Conservation (phyloP, 2,797 vertebrate genomes). For the Malurus leucopterus region DNA sequence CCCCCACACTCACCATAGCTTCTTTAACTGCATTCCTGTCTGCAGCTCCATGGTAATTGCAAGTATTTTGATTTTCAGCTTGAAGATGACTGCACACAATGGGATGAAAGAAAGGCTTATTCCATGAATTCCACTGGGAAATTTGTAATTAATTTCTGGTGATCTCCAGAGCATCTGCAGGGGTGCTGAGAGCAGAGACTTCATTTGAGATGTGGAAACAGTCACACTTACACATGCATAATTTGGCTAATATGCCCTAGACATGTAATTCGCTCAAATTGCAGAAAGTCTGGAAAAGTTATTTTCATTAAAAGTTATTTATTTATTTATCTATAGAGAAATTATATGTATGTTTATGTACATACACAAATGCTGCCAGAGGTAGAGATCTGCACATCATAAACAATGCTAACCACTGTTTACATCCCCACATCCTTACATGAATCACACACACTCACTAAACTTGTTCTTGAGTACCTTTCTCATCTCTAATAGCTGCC, state of each 20-base stretch:
- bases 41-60: background rate
- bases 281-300: background rate
- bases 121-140: background rate
- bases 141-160: background rate
- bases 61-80: background rate
- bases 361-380: background rate
- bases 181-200: background rate
- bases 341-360: background rate
- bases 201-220: background rate
- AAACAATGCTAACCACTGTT: background rate
- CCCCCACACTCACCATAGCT: background rate
- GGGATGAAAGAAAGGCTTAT: background rate
- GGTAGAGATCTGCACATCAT: background rate
- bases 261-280: background rate
- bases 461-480: background rate
- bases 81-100: background rate
- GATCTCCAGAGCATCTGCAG: background rate
- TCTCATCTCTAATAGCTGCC: background rate
- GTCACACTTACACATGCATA: background rate
- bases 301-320: background rate
- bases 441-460: background rate
- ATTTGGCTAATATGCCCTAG: background rate
- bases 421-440: background rate
- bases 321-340: background rate
- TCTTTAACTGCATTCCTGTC: background rate